phyloP scores from a whole-genome alignment of 1,140 invertebrate genomes.

The Sweltsa coloradensis region DNA sequence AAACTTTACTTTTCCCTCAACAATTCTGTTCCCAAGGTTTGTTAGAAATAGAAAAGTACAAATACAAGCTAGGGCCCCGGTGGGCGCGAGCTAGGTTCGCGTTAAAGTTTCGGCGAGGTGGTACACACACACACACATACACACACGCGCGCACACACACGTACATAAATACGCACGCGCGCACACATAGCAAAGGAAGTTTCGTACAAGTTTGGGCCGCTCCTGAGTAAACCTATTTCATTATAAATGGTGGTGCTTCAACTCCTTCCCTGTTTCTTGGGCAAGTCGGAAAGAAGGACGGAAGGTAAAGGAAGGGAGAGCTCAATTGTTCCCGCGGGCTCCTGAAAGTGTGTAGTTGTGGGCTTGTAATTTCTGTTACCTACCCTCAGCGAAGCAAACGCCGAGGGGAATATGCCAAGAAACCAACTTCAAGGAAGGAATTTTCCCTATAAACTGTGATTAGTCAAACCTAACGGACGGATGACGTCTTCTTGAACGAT shows the following conservation, averaged over 20 bases:
- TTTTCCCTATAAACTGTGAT: too few species aligned
- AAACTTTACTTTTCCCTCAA: constrained; percentile 8
- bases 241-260: constrained; percentile 13
- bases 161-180: constrained; percentile 1
- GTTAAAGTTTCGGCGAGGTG: background rate
- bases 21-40: constrained; percentile 3
- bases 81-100: constrained; percentile 1
- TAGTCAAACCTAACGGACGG: too few species aligned
- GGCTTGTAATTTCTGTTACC: too few species aligned
- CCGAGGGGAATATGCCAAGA: too few species aligned
- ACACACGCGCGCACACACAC: background rate
- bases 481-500: too few species aligned
- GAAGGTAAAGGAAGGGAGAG: constrained; percentile 1
- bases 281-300: background rate
- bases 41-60: constrained; percentile 10
- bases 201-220: constrained; percentile 11
- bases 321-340: constrained; percentile 11
- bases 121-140: background rate
- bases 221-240: constrained; percentile 14
- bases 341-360: too few species aligned
- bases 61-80: constrained; percentile 6
- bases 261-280: background rate
- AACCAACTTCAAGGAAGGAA: too few species aligned
- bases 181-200: constrained; percentile 9
- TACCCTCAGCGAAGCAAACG: too few species aligned